These are phyloP conservation scores for Danio aesculapii DNA, from an alignment of 2,797 vertebrate genomes.

Conservation along the genomic window DNA sequence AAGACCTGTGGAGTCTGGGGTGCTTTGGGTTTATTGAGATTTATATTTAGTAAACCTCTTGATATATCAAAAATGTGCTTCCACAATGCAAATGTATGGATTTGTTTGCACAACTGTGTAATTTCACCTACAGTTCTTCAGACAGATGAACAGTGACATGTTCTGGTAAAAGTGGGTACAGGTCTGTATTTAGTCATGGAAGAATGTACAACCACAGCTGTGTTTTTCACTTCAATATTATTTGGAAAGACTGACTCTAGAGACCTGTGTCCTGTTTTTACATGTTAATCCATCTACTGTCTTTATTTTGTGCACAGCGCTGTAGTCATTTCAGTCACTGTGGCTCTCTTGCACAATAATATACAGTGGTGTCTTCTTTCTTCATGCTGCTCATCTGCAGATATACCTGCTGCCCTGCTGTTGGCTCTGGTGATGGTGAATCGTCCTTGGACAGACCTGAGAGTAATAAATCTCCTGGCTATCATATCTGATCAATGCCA, in stretches of 20 bases:
- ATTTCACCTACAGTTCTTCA: not conserved
- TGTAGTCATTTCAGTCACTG: too few relatives aligned
- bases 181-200: not conserved
- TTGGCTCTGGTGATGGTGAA: conserved; percentile 7
- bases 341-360: too few relatives aligned
- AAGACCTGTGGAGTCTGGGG: not conserved
- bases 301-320: too few relatives aligned
- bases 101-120: not conserved
- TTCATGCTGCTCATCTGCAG: too few relatives aligned
- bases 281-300: too few relatives aligned
- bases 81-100: not conserved
- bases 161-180: not conserved
- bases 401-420: not conserved
- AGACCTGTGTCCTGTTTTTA: not conserved
- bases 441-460: conserved; percentile 6
- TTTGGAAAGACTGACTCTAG: not conserved
- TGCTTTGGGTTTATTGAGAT: not conserved
- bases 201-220: not conserved
- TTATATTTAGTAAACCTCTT: not conserved
- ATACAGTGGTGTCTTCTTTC: too few relatives aligned
- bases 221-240: not conserved
- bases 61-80: not conserved
- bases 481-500: not conserved
- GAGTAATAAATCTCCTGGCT: not conserved
- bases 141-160: not conserved